Evolutionary conservation across 2,113 vertebrate genomes (phyloP).

Genomic region (Pygoscelis adeliae): DNA sequence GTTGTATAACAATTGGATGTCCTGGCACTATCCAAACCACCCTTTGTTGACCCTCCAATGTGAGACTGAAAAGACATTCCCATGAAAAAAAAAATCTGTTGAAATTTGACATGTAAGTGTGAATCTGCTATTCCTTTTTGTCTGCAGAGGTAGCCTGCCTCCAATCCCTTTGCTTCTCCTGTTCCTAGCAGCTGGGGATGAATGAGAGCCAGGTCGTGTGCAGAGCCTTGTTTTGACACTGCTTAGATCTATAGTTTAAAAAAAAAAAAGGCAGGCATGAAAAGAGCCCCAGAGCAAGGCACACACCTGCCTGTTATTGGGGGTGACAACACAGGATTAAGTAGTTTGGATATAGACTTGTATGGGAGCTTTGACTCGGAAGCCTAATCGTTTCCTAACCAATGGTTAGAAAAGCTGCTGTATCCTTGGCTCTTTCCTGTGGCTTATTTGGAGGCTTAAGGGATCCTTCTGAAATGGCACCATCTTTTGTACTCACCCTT

Average conservation of each 20-base stretch:
- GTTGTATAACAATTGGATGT: conserved; percentile 61
- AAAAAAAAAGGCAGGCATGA: not conserved
- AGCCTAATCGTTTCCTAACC: conserved; percentile 63
- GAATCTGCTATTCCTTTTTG: not conserved
- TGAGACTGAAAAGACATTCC: conserved; percentile 2
- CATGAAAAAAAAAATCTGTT: not conserved
- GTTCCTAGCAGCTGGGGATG: not conserved
- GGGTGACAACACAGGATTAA: conserved; percentile 66
- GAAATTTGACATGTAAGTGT: not conserved
- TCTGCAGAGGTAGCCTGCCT: not conserved
- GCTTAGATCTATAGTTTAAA: not conserved
- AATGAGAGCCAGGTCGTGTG: not conserved
- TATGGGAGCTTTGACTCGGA: conserved; percentile 52
- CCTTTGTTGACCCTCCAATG: conserved; percentile 9
- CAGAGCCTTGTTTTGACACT: conserved; percentile 32
- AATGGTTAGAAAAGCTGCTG: conserved; percentile 62
- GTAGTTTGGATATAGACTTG: conserved; percentile 59
- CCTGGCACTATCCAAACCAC: conserved; percentile 31
- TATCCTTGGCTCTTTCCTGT: conserved; percentile 63
- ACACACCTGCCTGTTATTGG: conserved; percentile 66
- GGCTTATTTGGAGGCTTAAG: conserved; percentile 61
- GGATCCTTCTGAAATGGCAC: conserved; percentile 58
- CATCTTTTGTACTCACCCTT: conserved; percentile 53
- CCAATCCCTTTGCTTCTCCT: not conserved
- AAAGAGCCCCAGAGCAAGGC: conserved; percentile 22